phyloP scores from a whole-genome alignment of 1,140 invertebrate species.

The Glomeris maerens region DNA sequence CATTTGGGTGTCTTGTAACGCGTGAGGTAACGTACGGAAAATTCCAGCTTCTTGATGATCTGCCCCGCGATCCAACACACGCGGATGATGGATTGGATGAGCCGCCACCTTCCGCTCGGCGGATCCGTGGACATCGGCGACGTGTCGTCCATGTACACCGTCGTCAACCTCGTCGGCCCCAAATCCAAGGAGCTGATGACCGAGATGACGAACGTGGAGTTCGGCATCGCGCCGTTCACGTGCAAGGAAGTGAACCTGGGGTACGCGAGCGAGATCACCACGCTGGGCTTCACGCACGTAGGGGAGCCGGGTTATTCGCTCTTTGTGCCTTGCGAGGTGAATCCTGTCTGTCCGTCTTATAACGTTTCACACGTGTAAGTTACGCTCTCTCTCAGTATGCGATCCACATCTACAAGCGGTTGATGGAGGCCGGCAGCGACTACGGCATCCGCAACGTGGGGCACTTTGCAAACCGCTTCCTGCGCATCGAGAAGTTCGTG shows the following conservation, averaged over 20 bases:
- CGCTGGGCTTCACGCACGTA: slow-evolving; percentile 41
- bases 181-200: slow-evolving; percentile 39
- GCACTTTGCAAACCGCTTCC: slow-evolving; percentile 35
- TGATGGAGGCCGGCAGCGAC: slow-evolving; percentile 36
- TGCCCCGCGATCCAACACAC: slow-evolving; percentile 34
- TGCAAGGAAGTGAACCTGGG: slow-evolving; percentile 41
- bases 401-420: slow-evolving; percentile 40
- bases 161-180: slow-evolving; percentile 36
- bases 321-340: slow-evolving; percentile 43
- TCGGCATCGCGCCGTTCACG: slow-evolving; percentile 36
- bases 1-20: too few species aligned
- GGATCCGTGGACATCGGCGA: slow-evolving; percentile 31
- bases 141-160: slow-evolving; percentile 33
- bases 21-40: too few species aligned
- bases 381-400: slow-evolving; percentile 33
- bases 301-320: slow-evolving; percentile 45
- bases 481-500: slow-evolving; percentile 45
- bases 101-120: slow-evolving; percentile 28
- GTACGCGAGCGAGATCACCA: slow-evolving; percentile 37
- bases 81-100: slow-evolving; percentile 30
- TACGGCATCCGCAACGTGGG: slow-evolving; percentile 41
- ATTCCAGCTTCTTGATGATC: slow-evolving; percentile 34
- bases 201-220: slow-evolving; percentile 36
- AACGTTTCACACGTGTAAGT: neutral
- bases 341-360: neutral